phyloP scores from a whole-genome alignment of 2,888 invertebrate genomes.

The Blomia tropicalis region DNA sequence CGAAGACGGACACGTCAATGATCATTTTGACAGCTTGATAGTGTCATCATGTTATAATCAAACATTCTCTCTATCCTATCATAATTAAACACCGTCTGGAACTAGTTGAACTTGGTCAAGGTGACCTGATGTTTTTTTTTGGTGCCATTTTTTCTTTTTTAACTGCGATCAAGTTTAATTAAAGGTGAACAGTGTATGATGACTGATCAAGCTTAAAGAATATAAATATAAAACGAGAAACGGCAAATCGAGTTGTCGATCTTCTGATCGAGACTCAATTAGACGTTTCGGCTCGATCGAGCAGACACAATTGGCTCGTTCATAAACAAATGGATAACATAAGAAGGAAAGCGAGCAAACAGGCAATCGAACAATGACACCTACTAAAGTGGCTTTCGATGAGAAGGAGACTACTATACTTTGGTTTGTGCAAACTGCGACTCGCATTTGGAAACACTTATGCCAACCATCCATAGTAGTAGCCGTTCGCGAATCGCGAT shows the following conservation, averaged over 20 bases:
- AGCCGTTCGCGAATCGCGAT: too few species aligned
- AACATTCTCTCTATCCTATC: too few species aligned
- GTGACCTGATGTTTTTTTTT: too few species aligned
- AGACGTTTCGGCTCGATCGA: background rate
- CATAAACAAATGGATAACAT: slow-evolving; percentile 12
- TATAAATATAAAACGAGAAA: too few species aligned
- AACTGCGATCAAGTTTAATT: background rate
- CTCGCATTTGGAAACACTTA: slow-evolving; percentile 3
- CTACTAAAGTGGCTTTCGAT: background rate
- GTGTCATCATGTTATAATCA: too few species aligned
- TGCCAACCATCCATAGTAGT: background rate
- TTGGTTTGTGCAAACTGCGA: background rate
- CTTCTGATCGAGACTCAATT: background rate
- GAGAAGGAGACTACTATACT: too few species aligned
- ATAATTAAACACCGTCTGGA: background rate
- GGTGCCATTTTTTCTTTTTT: too few species aligned
- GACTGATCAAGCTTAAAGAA: slow-evolving; percentile 13
- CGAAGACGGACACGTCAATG: too few species aligned
- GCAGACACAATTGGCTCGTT: background rate
- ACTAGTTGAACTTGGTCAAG: background rate
- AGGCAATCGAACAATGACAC: slow-evolving; percentile 5
- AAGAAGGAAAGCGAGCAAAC: too few species aligned
- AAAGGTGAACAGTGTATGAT: background rate
- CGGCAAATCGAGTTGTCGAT: background rate
- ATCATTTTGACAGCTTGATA: too few species aligned